Evolutionary conservation across 2,888 invertebrate species (phyloP).

Genomic region (Drosophila differens): DNA sequence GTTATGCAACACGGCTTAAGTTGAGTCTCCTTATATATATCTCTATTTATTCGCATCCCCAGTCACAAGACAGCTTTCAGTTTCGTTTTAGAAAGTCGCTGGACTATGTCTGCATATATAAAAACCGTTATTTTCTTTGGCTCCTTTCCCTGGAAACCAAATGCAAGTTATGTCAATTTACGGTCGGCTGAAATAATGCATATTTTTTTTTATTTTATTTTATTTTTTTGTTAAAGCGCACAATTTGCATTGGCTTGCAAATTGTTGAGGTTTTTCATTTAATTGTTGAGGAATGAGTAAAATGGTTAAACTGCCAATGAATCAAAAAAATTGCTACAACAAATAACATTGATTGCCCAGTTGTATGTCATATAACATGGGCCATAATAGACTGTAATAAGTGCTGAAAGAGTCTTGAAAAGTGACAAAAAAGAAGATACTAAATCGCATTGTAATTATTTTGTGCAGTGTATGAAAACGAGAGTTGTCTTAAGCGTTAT

Average conservation of each 20-base stretch:
- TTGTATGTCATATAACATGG: not conserved
- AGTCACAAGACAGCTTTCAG: slow-evolving; percentile 51
- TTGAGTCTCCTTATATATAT: slow-evolving; percentile 22
- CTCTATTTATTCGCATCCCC: slow-evolving; percentile 1
- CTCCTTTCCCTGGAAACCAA: slow-evolving; percentile 61
- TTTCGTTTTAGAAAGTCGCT: slow-evolving; percentile 63
- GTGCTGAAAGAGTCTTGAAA: not conserved
- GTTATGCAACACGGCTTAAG: not conserved
- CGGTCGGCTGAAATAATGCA: not conserved
- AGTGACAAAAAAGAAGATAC: not conserved
- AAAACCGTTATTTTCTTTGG: slow-evolving; percentile 33
- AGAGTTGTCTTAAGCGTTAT: fast-evolving
- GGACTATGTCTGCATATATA: slow-evolving; percentile 3
- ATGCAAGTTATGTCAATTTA: slow-evolving; percentile 60
- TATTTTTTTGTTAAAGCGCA: slow-evolving; percentile 29
- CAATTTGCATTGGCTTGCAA: slow-evolving; percentile 65
- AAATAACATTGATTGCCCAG: slow-evolving; percentile 2
- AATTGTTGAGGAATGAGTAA: slow-evolving; percentile 44
- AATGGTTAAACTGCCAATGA: slow-evolving; percentile 8
- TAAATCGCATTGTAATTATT: not conserved
- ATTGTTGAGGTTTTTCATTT: slow-evolving; percentile 60
- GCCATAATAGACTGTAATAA: not conserved
- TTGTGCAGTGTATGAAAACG: not conserved
- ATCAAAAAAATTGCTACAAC: not conserved
- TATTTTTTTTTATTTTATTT: slow-evolving; percentile 1